Base-by-base conservation (phyloP, 2,888 invertebrate species). In the Philaethria dido region DNA sequence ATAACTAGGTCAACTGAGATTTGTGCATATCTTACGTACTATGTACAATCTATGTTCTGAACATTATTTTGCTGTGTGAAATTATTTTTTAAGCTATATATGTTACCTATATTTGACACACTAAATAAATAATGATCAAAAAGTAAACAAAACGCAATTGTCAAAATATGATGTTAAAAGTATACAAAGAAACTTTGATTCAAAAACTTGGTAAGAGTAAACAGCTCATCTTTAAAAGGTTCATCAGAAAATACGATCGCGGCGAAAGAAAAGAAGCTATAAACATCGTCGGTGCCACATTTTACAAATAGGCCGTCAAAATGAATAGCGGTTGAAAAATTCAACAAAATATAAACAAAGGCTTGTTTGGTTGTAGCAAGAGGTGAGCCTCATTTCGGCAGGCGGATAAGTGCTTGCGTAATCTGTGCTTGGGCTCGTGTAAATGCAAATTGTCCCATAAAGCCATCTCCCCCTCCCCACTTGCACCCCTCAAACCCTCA, bases 361-460 rank as follows among this genome's bases (percentile, higher is more conserved):
- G 86, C 84, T 87, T 89, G 88, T 88, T 88, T 81, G 84, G 80
- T 81, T 84, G 81, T 80, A 78, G 82, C 75, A 75, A 77, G 80
- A 79, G 80, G 83, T 76, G 81, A 80, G 80, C 78, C 84, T 89
- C 87, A 87, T 91, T 92, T 89, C 85, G 85, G 82, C 85, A 84
- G 86, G 85, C 80, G 90, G 89, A 88, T 91, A 90, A 92, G 88
- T 88, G 85, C 89, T 87, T 83, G 81, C 86, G 89, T 92, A 92
- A 92, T 92, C 91, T 89, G 87, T 87, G 88, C 88, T 83, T 80
- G 83, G 85, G 88, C 88, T 89, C 91, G 91, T 92, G 92, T 92
- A 92, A 92, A 92, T 92, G 92, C 91, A 92, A 92, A 92, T 92
- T 85, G 90, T 89, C 86, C 89, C 85, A 91, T 92, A 92, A 92